These are phyloP conservation scores for Chrysotoxum bicinctum DNA, from an alignment of 2,888 invertebrate species.

Conservation along the genomic window DNA sequence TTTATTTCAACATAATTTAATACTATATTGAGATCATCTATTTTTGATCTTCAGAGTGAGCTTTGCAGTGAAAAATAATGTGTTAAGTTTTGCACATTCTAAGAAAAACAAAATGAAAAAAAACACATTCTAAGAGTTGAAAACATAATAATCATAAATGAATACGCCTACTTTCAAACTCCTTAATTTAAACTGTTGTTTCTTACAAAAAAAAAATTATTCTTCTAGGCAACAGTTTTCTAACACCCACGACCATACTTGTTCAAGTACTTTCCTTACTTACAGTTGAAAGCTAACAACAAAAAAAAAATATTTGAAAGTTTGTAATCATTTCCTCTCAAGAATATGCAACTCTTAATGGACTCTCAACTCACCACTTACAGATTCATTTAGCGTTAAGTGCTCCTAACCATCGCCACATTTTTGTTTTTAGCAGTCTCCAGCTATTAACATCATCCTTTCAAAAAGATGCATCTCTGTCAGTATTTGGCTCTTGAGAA, in stretches of 20 bases:
- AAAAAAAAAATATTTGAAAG: conserved; percentile 18
- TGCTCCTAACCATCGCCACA: conserved; percentile 55
- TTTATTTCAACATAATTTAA: too few relatives aligned
- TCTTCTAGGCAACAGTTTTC: background rate
- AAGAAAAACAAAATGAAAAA: too few relatives aligned
- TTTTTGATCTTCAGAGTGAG: too few relatives aligned
- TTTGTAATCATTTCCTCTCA: conserved; percentile 54
- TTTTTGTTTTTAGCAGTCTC: conserved; percentile 33
- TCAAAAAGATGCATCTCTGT: conserved; percentile 53
- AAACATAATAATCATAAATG: too few relatives aligned
- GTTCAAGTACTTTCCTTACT: background rate
- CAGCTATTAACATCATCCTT: conserved; percentile 45
- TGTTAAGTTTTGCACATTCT: too few relatives aligned
- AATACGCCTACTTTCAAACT: too few relatives aligned
- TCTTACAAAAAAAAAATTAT: background rate
- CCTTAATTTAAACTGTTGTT: too few relatives aligned
- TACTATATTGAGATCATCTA: too few relatives aligned
- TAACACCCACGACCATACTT: background rate
- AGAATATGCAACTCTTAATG: conserved; percentile 60
- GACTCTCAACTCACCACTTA: conserved; percentile 55
- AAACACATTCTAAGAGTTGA: too few relatives aligned
- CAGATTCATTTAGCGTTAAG: conserved; percentile 67
- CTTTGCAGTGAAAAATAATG: too few relatives aligned
- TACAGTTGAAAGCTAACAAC: background rate
- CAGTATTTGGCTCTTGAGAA: conserved; percentile 58